A percentile compares a stretch with the other conserved stretches of the same genome.
Evolutionary conservation across 2,797 vertebrate genomes (phyloP).

Genomic region (Girardinus metallicus): DNA sequence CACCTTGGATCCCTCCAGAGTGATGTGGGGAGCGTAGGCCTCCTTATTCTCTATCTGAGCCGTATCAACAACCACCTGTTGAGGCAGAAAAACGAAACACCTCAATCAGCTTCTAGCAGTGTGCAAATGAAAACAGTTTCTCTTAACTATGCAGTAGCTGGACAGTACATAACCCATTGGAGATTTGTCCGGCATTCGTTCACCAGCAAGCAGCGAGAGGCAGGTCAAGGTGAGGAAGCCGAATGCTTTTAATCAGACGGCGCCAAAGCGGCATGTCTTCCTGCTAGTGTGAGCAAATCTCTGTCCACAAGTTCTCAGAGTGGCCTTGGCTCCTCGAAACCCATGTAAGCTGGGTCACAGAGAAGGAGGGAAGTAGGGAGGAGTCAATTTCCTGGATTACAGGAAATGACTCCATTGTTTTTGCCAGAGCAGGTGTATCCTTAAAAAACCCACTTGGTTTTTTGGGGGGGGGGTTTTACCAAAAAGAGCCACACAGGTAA

Average conservation of each 20-base stretch:
- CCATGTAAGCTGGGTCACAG: slow-evolving; percentile 41
- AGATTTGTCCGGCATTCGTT: slow-evolving; percentile 19
- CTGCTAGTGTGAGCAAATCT: slow-evolving; percentile 35
- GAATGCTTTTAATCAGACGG: slow-evolving; percentile 32
- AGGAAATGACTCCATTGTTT: slow-evolving; percentile 86
- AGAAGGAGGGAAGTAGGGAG: slow-evolving; percentile 60
- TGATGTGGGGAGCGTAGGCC: slow-evolving; percentile 97
- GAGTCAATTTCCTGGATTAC: slow-evolving; percentile 83
- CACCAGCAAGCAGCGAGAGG: slow-evolving; percentile 7
- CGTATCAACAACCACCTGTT: slow-evolving; percentile 97
- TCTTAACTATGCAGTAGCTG: neutral
- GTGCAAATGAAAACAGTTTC: neutral
- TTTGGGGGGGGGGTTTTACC: too few species aligned
- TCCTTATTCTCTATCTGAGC: slow-evolving; percentile 99
- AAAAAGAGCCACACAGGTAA: slow-evolving; percentile 18
- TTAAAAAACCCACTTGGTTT: slow-evolving; percentile 58
- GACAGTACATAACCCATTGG: neutral
- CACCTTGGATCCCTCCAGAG: slow-evolving; percentile 92
- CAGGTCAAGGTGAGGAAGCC: slow-evolving; percentile 42
- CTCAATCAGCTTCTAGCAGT: slow-evolving; percentile 12
- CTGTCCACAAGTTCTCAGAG: slow-evolving; percentile 73
- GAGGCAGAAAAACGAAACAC: slow-evolving; percentile 35
- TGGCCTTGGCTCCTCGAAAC: slow-evolving; percentile 53
- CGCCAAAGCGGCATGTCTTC: slow-evolving; percentile 33
- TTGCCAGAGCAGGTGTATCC: slow-evolving; percentile 89